A percentile compares a stretch with the other conserved stretches of the same genome.
phyloP scores from a whole-genome alignment of 1,140 invertebrate species.

The Bombus breviceps region DNA sequence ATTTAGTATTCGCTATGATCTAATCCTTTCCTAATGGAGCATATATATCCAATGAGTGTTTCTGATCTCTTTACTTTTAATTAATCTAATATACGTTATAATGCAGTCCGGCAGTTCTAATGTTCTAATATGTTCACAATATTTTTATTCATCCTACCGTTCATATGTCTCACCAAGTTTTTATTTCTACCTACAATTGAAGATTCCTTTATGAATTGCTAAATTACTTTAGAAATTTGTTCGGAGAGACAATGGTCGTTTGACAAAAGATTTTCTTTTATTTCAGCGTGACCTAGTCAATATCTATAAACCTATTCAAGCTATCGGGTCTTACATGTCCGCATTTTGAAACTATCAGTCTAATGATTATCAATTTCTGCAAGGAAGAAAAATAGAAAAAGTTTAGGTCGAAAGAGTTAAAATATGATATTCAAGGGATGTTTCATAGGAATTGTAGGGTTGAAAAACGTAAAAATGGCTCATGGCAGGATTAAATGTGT shows the following conservation, averaged over 20 bases:
- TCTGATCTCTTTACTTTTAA: too few species aligned
- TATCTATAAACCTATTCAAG: neutral
- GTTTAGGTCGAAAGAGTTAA: neutral
- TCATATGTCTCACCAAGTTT: neutral
- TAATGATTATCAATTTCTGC: too few species aligned
- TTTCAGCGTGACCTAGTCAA: too few species aligned
- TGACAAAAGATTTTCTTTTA: too few species aligned
- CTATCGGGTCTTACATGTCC: neutral
- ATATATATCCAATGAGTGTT: too few species aligned
- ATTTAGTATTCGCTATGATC: too few species aligned
- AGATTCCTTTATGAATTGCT: neutral
- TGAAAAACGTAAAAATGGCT: neutral
- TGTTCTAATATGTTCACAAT: too few species aligned
- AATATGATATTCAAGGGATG: neutral
- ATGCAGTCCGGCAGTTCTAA: too few species aligned
- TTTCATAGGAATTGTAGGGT: neutral
- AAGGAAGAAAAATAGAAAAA: neutral
- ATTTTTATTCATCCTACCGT: neutral
- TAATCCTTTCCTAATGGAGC: too few species aligned
- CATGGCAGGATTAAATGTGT: neutral
- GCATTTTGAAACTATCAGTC: neutral
- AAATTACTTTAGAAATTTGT: too few species aligned
- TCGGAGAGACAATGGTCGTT: too few species aligned
- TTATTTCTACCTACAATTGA: neutral
- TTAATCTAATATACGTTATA: too few species aligned